A percentile compares a stretch with the other conserved stretches of the same genome.
phyloP scores from a whole-genome alignment of 2,113 vertebrate species.

The Pituophis catenifer region DNA sequence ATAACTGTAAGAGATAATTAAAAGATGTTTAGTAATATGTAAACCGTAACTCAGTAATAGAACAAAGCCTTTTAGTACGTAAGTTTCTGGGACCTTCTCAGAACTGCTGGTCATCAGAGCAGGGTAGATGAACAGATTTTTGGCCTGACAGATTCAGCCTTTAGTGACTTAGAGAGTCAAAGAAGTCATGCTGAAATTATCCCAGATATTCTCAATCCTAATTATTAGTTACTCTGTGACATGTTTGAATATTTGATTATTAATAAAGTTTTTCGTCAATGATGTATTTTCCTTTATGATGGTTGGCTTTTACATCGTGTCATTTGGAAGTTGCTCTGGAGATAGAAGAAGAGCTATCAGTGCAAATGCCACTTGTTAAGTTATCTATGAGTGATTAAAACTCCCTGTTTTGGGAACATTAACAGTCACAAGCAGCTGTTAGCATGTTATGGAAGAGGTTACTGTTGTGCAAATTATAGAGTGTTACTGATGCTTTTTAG shows the following conservation, averaged over 20 bases:
- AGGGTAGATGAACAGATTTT: background rate
- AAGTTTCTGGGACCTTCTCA: background rate
- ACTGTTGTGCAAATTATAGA: slow-evolving; percentile 20
- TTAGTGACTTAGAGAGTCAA: background rate
- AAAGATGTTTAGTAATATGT: background rate
- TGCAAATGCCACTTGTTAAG: background rate
- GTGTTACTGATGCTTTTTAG: slow-evolving; percentile 30
- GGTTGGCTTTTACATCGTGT: background rate
- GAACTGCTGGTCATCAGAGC: background rate
- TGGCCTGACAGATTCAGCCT: background rate
- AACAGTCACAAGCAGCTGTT: slow-evolving; percentile 14
- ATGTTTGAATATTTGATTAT: background rate
- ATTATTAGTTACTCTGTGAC: background rate
- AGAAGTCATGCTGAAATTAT: background rate
- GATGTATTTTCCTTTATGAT: background rate
- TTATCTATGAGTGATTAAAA: background rate
- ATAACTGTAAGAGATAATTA: background rate
- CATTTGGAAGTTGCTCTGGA: background rate
- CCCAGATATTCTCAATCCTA: background rate
- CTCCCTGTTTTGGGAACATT: background rate
- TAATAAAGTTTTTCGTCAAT: background rate
- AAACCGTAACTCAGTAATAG: background rate
- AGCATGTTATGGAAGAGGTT: background rate
- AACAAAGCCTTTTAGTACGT: background rate
- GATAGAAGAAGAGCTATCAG: no score